phyloP scores from a whole-genome alignment of 2,797 vertebrate species.

The Phoebastria nigripes region DNA sequence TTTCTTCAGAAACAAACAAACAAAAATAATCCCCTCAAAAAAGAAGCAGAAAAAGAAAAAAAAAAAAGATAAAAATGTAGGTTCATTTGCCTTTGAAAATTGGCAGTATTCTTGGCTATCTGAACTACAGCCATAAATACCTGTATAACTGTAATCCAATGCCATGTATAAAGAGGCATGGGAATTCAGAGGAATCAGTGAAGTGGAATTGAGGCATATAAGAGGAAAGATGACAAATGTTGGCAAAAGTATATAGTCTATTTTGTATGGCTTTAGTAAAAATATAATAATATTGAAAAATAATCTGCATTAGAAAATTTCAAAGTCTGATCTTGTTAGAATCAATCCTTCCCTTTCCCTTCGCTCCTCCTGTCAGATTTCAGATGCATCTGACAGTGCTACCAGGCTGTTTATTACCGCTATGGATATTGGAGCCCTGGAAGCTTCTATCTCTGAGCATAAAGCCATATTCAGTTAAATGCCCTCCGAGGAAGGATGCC shows the following conservation, averaged over 20 bases:
- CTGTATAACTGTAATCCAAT: neutral
- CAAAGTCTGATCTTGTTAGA: neutral
- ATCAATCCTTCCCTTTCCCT: neutral
- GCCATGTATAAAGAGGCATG: neutral
- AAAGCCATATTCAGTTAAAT: slow-evolving; percentile 28
- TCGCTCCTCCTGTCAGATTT: neutral
- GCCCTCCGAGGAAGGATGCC: neutral
- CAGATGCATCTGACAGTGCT: slow-evolving; percentile 13
- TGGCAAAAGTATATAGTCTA: neutral
- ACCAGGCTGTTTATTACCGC: neutral
- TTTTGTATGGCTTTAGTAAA: neutral
- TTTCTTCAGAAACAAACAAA: slow-evolving; percentile 3
- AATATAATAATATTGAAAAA: slow-evolving; percentile 19
- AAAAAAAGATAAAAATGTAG: neutral
- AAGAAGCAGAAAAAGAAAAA: neutral
- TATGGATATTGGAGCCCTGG: neutral
- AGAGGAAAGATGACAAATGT: neutral
- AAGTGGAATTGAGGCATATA: neutral
- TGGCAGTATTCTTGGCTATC: neutral
- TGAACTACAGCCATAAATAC: neutral
- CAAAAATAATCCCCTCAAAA: neutral
- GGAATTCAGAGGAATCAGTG: neutral
- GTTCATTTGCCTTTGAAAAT: neutral
- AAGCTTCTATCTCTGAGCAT: neutral
- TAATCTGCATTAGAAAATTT: neutral